Evolutionary conservation across 2,113 vertebrate species (phyloP), one percentile per base, ranked within the genome.

Genomic region (Camelus bactrianus): DNA sequence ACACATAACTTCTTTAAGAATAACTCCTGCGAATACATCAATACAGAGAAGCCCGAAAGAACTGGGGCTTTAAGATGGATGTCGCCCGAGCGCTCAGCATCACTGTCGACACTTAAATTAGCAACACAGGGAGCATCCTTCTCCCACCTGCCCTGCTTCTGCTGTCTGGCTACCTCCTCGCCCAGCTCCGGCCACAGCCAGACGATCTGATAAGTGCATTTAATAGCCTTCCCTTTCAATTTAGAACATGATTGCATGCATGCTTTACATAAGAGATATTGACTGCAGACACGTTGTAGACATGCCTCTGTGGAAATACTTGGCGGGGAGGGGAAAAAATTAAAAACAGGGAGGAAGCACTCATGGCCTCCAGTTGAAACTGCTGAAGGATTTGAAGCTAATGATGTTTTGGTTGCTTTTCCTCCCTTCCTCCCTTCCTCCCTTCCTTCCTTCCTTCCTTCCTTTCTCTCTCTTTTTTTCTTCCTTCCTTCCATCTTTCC

Each of bases 1-100:
- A 98, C 93, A 91, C 96, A 97, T 4, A 90, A 69, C 87, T 97
- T 98, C 89, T 94, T 97, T 65, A 96, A 97, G 96, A 98, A 96
- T 94, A 97, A 95, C 95, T 97, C 72, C 42, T 4, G 88, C 3
- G 0, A 64, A 95, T 76, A 64, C 76, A 97, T 97, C 98, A 96
- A 91, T 94, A 97, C 96, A 14, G 54, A 97, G 96, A 98, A 96
- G 94, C 83, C 91, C 1, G 17, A 90, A 97, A 97, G 96, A 93
- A 97, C 94, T 95, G 95, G 95, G 8, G 72, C 88, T 67, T 0
- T 13, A 97, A 98, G 98, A 98, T 96, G 88, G 95, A 97, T 97
- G 97, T 0, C 16, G 79, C 72, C 58, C 91, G 96, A 97, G 6
- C 15, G 92, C 82, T 54, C 38, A 0, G 56, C 84, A 75, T 93